Evolutionary conservation across 2,797 vertebrate genomes (phyloP), one percentile per base, ranked within the genome.

Genomic region (Poecilia gillii): DNA sequence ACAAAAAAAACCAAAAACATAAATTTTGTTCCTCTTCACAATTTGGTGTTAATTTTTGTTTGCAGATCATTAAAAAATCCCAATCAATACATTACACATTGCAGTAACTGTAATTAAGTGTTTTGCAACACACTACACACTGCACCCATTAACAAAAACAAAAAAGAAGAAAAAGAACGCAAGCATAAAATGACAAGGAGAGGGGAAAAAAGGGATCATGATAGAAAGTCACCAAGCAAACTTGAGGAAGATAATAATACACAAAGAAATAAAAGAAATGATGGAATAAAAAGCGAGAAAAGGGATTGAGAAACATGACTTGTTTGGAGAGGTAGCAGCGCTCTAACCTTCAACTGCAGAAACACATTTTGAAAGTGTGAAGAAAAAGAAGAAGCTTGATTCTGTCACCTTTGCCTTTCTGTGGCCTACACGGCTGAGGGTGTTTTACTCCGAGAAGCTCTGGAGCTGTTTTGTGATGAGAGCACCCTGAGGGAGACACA

Each of bases 401-500:
- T 90, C 79, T 84, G 84, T 92, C 94, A 92, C 93, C 91, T 96
- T 94, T 95, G 94, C 93, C 93, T 93, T 86, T 88, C 85, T 82
- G 81, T 94, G 92, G 92, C 92, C 93, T 80, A 87, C 90, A 90
- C 88, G 90, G 91, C 90, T 90, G 90, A 90, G 86, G 91, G 90
- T 95, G 92, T 92, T 94, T 92, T 92, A 89, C 89, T 92, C 88
- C 78, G 84, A 92, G 92, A 94, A 87, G 93, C 86, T 94, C 92
- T 93, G 93, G 90, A 91, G 92, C 90, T 90, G 93, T 90, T 94
- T 90, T 91, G 86, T 94, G 90, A 93, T 94, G 89, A 94, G 92
- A 92, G 92, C 90, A 92, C 94, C 95, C 94, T 88, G 87, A 93
- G 94, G 95, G 94, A 92, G 92, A 93, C 90, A 84, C 92, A 93